Conservation (phyloP, 2,113 vertebrate genomes). For the Notechis scutatus region DNA sequence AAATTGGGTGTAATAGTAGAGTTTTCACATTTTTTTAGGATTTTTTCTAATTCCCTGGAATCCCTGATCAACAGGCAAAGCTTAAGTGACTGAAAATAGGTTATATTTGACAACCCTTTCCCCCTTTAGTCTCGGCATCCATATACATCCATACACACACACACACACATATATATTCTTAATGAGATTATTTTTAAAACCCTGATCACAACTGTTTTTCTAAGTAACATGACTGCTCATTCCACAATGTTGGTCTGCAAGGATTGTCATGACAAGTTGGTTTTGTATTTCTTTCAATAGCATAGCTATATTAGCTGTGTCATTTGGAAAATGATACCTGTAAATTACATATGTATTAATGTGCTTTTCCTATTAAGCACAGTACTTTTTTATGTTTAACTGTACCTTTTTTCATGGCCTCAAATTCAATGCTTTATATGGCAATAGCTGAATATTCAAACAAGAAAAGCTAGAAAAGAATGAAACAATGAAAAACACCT, state of each 20-base stretch:
- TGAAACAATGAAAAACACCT: background rate
- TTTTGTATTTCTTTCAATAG: background rate
- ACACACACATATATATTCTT: too few species aligned
- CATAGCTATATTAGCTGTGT: background rate
- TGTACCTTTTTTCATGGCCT: background rate
- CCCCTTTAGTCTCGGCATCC: background rate
- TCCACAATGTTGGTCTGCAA: background rate
- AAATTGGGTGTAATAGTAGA: background rate
- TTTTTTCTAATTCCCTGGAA: background rate
- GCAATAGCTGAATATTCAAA: background rate
- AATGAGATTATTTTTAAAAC: background rate
- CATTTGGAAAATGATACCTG: background rate
- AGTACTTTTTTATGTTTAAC: background rate
- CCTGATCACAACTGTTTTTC: background rate
- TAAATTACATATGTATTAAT: background rate
- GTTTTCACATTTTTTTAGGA: background rate
- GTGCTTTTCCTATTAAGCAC: background rate
- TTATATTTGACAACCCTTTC: background rate
- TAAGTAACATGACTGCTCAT: background rate
- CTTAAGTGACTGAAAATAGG: background rate
- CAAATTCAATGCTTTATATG: background rate
- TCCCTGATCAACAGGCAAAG: background rate
- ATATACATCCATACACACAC: too few species aligned
- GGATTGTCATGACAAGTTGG: background rate
- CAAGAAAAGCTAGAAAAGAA: background rate